Percentiles rank a stretch among this genome's conserved stretches.
These are phyloP conservation scores for Megalopta genalis DNA, from an alignment of 1,140 invertebrate species.

Conservation along the genomic window DNA sequence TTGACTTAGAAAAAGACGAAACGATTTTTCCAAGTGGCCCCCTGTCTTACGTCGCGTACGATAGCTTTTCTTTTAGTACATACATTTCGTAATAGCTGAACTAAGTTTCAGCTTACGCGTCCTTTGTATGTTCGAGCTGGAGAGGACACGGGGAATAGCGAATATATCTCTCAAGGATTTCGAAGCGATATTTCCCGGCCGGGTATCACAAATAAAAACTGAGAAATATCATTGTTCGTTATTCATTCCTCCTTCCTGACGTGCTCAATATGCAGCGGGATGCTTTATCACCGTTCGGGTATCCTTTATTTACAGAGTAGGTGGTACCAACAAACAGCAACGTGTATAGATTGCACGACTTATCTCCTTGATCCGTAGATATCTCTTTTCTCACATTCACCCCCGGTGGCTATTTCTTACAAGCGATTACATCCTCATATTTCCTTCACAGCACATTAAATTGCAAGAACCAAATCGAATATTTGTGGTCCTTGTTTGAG, in stretches of 20 bases:
- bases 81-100: too few relatives aligned
- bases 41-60: too few relatives aligned
- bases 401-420: not conserved
- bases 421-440: conserved; percentile 8
- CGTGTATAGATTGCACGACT: not conserved
- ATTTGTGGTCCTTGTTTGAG: not conserved
- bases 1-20: too few relatives aligned
- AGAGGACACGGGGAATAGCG: too few relatives aligned
- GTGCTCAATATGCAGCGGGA: not conserved
- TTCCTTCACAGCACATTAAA: not conserved
- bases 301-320: not conserved
- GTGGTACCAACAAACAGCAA: not conserved
- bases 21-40: too few relatives aligned
- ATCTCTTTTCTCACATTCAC: not conserved
- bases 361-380: conserved; percentile 5
- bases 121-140: too few relatives aligned
- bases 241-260: not conserved
- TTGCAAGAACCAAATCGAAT: not conserved
- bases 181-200: too few relatives aligned
- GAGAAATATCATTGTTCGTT: not conserved
- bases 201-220: not conserved
- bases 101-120: too few relatives aligned
- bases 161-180: too few relatives aligned
- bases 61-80: too few relatives aligned
- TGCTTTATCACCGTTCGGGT: not conserved